Base-by-base conservation (phyloP, 2,888 invertebrate genomes). In the Polyommatus iphigenia region DNA sequence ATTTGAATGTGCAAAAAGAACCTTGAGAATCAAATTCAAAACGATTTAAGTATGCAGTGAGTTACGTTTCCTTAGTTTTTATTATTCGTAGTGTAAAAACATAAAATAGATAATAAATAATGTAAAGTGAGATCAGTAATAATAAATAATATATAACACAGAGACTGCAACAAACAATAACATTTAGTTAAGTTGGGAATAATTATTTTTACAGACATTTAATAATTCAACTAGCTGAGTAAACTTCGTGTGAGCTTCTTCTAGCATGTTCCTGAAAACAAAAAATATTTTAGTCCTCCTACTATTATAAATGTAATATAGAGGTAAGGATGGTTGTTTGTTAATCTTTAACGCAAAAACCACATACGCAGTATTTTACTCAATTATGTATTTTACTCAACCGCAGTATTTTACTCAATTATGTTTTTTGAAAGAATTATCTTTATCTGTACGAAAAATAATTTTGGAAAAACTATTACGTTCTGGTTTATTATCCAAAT, bases 241-340 rank as follows among this genome's bases (percentile, higher is more conserved):
- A 83, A 94, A 92, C 83, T 92, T 94, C 62, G 83, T 82, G 81
- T 85, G 85, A 0, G 93, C 93, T 81, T 93, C 92, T 78, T 90
- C 91, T 0, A 94, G 85, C 92, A 94, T 92, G 80, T 87, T 88
- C 82, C 93, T 94, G 90, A 0, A 88, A 89, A 76, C 71, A 79
- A 77, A 80, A 77, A 73, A 29, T 8, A 59, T n/a, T 20, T 20
- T 20, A 59, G 3, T 59, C 7, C 20, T 18, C 7, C 59, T 54
- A 54, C 54, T 54, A 54, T 50, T 15, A 50, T 50, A 50, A 46
- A 46, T 36, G 36, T 24, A 24, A 24, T 3, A 32, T 5, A 32
- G 10, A 10, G 46, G 13, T 54, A 54, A 13, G 18, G 5, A 18
- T 54, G 54, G 54, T 54, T 54, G 1, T 54, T 54, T 15, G 50